Percentiles rank a stretch among this genome's conserved stretches.
phyloP scores from a whole-genome alignment of 2,888 invertebrate genomes.

The Ferrisia virgata region DNA sequence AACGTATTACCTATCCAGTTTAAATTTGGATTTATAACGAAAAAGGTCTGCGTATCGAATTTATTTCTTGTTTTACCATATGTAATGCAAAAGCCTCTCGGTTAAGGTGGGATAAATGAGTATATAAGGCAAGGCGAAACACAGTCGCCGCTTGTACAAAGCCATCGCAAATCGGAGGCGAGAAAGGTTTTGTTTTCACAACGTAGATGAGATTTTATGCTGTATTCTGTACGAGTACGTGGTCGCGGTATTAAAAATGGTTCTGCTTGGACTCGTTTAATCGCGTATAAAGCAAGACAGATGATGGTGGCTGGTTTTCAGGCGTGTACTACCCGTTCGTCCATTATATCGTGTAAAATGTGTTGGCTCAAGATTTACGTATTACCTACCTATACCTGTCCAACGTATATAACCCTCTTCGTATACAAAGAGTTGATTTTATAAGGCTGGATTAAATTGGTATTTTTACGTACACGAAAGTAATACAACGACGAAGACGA shows the following conservation, averaged over 20 bases:
- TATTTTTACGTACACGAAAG: neutral
- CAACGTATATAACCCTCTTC: neutral
- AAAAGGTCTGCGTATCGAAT: conserved; percentile 3
- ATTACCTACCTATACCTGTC: too few relatives aligned
- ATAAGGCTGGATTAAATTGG: neutral
- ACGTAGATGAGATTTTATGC: neutral
- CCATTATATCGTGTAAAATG: too few relatives aligned
- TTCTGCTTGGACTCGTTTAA: neutral
- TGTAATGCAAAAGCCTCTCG: neutral
- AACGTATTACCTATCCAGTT: neutral
- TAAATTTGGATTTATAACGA: neutral
- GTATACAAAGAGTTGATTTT: neutral
- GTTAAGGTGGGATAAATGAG: neutral
- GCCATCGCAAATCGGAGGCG: too few relatives aligned
- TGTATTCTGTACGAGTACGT: too few relatives aligned
- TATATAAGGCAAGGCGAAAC: too few relatives aligned
- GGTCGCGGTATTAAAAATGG: neutral
- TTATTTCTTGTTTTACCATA: neutral
- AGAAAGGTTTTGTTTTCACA: neutral
- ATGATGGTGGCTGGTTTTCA: neutral
- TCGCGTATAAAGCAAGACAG: neutral
- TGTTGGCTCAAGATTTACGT: neutral
- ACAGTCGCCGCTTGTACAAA: too few relatives aligned
- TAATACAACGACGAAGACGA: neutral
- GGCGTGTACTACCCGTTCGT: too few relatives aligned